Base-by-base conservation (phyloP, 2,113 vertebrate genomes). In the Sturnira hondurensis region DNA sequence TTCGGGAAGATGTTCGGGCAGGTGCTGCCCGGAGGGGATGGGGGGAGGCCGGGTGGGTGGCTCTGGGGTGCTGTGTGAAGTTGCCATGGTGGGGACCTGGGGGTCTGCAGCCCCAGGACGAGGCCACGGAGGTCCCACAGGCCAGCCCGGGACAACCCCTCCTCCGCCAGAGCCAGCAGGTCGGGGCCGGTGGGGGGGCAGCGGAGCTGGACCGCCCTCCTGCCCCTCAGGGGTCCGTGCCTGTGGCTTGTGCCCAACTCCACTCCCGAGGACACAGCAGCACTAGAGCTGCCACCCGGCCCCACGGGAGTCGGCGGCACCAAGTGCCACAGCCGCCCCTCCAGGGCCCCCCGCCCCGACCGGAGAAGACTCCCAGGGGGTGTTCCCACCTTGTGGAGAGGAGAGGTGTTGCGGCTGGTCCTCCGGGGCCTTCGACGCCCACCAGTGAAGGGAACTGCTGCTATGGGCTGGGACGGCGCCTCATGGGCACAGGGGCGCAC, bases 11-110 rank as follows among this genome's bases (percentile, higher is more conserved):
- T 36, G 20, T 28, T 45, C 6, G 1, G 2, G 4, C 15, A 41
- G 31, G 1, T 3, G 28, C 11, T 65, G 1, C 41, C 43, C 13
- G 2, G 20, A 3, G 17, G 2, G 2, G 15, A 1, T 1, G 0
- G 1, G 38, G 11, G 7, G 47, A 15, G 12, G 38, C 24, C 5
- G 3, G 9, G 33, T 0, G 22, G n/a, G 7, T 22, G 63, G 50
- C 36, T 5, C 2, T 2, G 54, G 7, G 28, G 13, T 0, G 3
- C 33, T 3, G 68, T 0, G 20, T 24, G 33, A 5, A 12, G 4
- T 1, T n/a, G n/a, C 22, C 0, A 16, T 8, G 43, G 2, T 12
- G 28, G 19, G 38, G 13, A 15, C 4, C 7, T 0, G 12, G 28
- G 9, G 17, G 14, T 9, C 5, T 31, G 0, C 0, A 0, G 1